These are phyloP conservation scores for Ginglymostoma cirratum DNA, from an alignment of 2,113 vertebrate species.

Conservation along the genomic window DNA sequence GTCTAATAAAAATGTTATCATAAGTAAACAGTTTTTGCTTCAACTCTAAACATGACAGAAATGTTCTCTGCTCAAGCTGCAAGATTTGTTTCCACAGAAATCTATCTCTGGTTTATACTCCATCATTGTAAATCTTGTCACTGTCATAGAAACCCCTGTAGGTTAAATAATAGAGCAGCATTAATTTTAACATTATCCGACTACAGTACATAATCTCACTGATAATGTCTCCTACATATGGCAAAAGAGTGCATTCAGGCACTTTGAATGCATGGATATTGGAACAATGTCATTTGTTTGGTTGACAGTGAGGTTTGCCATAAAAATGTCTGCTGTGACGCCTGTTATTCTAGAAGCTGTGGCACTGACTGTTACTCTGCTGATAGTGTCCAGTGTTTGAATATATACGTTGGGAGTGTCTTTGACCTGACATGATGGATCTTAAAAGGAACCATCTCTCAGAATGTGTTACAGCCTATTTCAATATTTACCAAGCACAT, in stretches of 20 bases:
- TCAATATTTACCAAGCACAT: background rate
- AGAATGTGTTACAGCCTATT: background rate
- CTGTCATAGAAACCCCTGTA: slow-evolving; percentile 35
- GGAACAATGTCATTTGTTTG: slow-evolving; percentile 49
- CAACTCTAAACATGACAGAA: background rate
- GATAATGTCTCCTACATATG: slow-evolving; percentile 52
- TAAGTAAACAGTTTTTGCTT: background rate
- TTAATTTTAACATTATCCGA: slow-evolving; percentile 57
- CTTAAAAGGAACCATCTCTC: background rate
- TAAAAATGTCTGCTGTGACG: slow-evolving; percentile 47
- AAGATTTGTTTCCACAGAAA: background rate
- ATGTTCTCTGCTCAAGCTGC: background rate
- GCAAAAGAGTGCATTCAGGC: slow-evolving; percentile 53
- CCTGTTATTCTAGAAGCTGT: slow-evolving; percentile 37
- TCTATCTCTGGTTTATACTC: background rate
- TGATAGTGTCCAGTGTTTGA: background rate
- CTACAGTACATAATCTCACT: slow-evolving; percentile 46
- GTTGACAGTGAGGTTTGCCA: slow-evolving; percentile 52
- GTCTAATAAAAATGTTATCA: slow-evolving; percentile 14
- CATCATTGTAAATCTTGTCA: background rate
- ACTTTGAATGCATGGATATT: slow-evolving; percentile 50
- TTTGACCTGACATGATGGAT: background rate
- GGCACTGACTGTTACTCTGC: background rate
- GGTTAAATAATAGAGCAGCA: slow-evolving; percentile 47
- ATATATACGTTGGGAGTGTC: background rate